Percentiles rank a stretch among this genome's conserved stretches.
Evolutionary conservation across 2,797 vertebrate species (phyloP).

Genomic region (Urocyon cinereoargenteus): DNA sequence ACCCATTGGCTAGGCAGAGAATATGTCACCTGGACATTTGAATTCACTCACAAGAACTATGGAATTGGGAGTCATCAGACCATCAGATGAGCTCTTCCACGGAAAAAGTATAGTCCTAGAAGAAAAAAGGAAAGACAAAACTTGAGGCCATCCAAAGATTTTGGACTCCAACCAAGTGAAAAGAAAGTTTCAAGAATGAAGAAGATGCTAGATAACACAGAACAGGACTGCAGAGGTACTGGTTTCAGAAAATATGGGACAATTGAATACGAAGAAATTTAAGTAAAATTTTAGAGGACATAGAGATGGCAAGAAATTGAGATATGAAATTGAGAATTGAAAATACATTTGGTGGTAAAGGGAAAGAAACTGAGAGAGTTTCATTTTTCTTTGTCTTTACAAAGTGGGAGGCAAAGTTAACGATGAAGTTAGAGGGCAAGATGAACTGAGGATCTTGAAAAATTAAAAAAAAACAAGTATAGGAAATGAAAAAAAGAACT

Average conservation of each 20-base stretch:
- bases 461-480: neutral
- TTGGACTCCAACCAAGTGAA: neutral
- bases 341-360: neutral
- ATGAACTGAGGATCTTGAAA: neutral
- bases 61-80: neutral
- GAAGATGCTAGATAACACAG: neutral
- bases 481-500: neutral
- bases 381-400: neutral
- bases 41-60: neutral
- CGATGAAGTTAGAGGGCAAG: neutral
- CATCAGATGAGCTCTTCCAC: neutral
- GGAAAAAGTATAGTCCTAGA: neutral
- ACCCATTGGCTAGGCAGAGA: neutral
- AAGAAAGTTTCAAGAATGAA: slow-evolving; percentile 14
- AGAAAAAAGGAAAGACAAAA: neutral
- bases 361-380: neutral
- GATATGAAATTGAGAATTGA: neutral
- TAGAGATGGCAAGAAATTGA: neutral
- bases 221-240: neutral
- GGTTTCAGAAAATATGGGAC: neutral
- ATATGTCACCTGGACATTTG: neutral
- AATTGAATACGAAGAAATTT: slow-evolving; percentile 8
- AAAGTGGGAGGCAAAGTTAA: neutral
- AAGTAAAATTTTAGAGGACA: neutral
- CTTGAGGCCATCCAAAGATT: neutral